Conservation (phyloP, 2,113 vertebrate species). For the Pseudorhombus dupliciocellatus region DNA sequence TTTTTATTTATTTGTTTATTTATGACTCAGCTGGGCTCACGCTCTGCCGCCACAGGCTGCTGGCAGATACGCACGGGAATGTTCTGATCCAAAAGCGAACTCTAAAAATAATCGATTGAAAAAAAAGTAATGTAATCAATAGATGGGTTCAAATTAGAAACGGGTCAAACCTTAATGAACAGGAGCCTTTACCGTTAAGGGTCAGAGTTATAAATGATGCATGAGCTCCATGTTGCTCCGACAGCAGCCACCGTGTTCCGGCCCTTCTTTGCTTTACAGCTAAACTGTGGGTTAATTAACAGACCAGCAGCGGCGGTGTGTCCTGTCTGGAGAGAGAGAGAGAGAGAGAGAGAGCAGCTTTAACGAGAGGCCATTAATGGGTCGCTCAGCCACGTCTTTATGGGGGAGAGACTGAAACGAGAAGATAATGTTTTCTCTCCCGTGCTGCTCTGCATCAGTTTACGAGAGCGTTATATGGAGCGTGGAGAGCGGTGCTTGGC, state of each 20-base stretch:
- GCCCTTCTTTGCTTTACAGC: conserved; percentile 18
- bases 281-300: conserved; percentile 41
- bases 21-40: conserved; percentile 18
- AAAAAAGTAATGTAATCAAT: background rate
- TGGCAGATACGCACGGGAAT: conserved; percentile 3
- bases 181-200: background rate
- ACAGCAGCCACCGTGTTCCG: conserved; percentile 15
- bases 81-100: background rate
- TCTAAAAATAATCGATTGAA: background rate
- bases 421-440: conserved; percentile 9
- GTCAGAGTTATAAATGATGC: background rate
- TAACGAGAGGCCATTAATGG: conserved; percentile 38
- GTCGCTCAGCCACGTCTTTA: conserved; percentile 36
- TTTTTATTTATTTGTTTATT: background rate
- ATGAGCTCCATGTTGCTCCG: background rate
- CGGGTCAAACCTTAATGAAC: background rate
- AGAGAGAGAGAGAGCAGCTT: conserved; percentile 12
- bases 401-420: conserved; percentile 24
- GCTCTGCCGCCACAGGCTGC: background rate
- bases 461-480: too few species aligned
- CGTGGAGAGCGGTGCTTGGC: too few species aligned
- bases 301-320: background rate
- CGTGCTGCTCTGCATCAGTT: too few species aligned
- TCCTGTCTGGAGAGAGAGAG: too few species aligned
- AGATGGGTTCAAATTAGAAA: background rate